These are phyloP conservation scores for Sphenopsis melanotis DNA, from an alignment of 2,797 vertebrate genomes.

Conservation along the genomic window DNA sequence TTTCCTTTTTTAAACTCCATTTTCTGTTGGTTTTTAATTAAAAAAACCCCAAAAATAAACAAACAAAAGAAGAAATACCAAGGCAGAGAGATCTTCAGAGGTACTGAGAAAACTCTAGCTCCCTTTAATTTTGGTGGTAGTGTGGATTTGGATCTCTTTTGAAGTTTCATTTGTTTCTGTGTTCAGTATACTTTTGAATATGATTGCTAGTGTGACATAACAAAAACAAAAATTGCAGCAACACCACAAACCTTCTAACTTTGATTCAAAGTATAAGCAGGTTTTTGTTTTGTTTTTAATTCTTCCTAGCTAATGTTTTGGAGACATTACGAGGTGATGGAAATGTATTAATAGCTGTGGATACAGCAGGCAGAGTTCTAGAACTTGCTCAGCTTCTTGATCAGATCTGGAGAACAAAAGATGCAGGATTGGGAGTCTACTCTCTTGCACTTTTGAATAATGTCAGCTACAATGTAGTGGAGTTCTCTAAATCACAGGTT, in stretches of 20 bases:
- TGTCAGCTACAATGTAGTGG: constrained; percentile 98
- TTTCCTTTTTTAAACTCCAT: neutral
- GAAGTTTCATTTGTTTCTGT: neutral
- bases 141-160: neutral
- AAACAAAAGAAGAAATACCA: neutral
- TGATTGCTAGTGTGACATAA: neutral
- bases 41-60: neutral
- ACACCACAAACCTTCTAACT: neutral
- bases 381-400: constrained; percentile 97
- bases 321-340: constrained; percentile 95
- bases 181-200: neutral
- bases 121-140: neutral
- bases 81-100: neutral
- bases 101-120: neutral
- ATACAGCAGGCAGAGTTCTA: constrained; percentile 94
- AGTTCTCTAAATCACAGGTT: constrained; percentile 99
- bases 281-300: constrained; percentile 12
- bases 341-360: constrained; percentile 94
- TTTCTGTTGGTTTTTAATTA: neutral
- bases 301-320: constrained; percentile 89
- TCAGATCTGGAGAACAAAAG: constrained; percentile 99
- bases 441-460: constrained; percentile 96
- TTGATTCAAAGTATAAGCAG: neutral
- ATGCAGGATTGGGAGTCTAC: constrained; percentile 93
- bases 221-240: neutral